These are phyloP conservation scores for human (Homo sapiens) DNA, from an alignment of 2,113 vertebrate species.

Conservation along the genomic window DNA sequence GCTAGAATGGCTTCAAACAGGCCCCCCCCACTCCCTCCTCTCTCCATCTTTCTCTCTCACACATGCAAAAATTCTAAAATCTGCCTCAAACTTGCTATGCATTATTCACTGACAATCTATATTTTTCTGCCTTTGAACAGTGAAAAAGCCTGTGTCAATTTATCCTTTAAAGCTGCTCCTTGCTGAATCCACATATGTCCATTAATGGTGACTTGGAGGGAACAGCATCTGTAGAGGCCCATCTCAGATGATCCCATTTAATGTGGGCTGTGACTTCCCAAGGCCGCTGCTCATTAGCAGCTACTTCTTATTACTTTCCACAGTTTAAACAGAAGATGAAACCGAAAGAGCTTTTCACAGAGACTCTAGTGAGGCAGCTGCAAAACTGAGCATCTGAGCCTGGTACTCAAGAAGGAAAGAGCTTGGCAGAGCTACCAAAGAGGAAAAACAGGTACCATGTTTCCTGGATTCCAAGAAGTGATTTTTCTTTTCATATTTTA, in stretches of 20 bases:
- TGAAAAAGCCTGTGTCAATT: slow-evolving; percentile 44
- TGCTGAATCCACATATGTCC: slow-evolving; percentile 50
- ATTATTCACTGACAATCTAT: slow-evolving; percentile 53
- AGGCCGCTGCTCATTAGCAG: slow-evolving; percentile 57
- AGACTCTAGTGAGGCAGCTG: background rate
- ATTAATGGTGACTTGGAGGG: slow-evolving; percentile 44
- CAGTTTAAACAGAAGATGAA: slow-evolving; percentile 20
- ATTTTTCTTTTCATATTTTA: background rate
- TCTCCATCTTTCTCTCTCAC: background rate
- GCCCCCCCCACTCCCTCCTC: background rate
- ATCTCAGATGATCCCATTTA: background rate
- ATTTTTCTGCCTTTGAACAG: slow-evolving; percentile 46
- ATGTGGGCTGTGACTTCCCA: slow-evolving; percentile 61
- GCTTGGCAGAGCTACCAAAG: background rate
- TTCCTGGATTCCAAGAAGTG: background rate
- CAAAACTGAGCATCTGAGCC: background rate
- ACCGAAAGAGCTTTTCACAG: background rate
- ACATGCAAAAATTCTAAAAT: background rate
- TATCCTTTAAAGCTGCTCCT: slow-evolving; percentile 28
- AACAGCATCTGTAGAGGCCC: background rate
- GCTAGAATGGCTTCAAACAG: background rate
- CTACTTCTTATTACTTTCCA: slow-evolving; percentile 32
- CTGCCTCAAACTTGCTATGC: slow-evolving; percentile 35
- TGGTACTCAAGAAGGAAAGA: background rate
- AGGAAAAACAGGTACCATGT: background rate